Evolutionary conservation across 2,797 vertebrate species (phyloP), one percentile per base, ranked within the genome.

Genomic region (Anabas testudineus): DNA sequence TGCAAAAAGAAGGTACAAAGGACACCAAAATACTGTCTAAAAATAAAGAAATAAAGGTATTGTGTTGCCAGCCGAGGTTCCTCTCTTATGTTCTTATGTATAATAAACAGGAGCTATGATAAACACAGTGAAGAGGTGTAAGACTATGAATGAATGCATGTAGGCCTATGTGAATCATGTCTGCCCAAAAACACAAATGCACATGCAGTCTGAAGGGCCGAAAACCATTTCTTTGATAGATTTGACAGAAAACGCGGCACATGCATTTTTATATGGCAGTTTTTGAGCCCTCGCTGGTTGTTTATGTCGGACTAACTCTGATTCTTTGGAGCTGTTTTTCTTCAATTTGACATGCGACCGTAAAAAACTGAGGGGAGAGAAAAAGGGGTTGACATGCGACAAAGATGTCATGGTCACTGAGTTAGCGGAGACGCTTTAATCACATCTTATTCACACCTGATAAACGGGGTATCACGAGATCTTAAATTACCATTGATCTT

Each of bases 401-500:
- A 87, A 73, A 88, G 87, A 88, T 84, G 82, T 86, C 88, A 90
- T 76, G 87, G 82, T 85, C 65, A 55, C 84, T 78, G 78, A 85
- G 80, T 83, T 55, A 42, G 75, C 13, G 32, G 71, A n/a, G 82
- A 82, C 65, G 10, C 78, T 85, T 86, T 87, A 88, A 90, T 89
- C 86, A 81, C 69, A 87, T 87, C 78, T 83, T 74, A 88, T 90
- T 87, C 84, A 81, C 81, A 84, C 76, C 76, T 41, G 67, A 88
- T 90, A 81, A 90, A 89, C 12, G 74, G 62, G 78, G 55, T 66
- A 84, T 84, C 78, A 74, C 71, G 62, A 83, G 74, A 74, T 83
- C 72, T 85, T 74, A 85, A 88, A 87, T 88, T 72, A 87, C 88
- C 87, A 88, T 87, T 85, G 86, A 88, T 92, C 84, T 86, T 78